Base-by-base conservation (phyloP, 2,113 vertebrate species). In the Chascanopsetta lugubris region DNA sequence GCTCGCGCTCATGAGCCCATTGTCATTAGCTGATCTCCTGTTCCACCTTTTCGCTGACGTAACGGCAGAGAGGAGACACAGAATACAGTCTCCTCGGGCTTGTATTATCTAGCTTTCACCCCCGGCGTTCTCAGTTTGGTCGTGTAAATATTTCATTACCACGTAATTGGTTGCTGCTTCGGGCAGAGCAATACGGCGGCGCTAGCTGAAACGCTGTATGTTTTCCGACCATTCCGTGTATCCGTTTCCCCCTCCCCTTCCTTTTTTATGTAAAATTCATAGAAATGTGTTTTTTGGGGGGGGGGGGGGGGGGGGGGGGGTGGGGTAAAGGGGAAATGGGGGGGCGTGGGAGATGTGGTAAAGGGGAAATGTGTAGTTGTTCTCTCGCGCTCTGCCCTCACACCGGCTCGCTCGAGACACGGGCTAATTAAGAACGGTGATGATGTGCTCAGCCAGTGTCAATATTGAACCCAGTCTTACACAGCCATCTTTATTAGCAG, bases 81-180 rank as follows among this genome's bases (percentile, higher is more conserved):
- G 63, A 85, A 86, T 78, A 82, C 64, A 77, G 60, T 58, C 69
- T 88, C 79, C 80, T 87, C 82, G n/a, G 82, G 84, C 81, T 79
- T 80, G 84, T 85, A 89, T 90, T 87, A 90, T 92, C 81, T 82
- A 34, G 79, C 86, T 84, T 85, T 90, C 88, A 91, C 89, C 90
- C 80, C 89, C 77, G 85, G 89, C 81, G 51, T 87, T 90, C 89
- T 91, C 87, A 72, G 83, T 91, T 91, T 90, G 80, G 84, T 79
- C 80, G 83, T 85, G 82, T 93, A 92, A 93, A 93, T 94, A 93
- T 93, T 93, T 93, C 78, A 93, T 92, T 87, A 91, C 77, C 84
- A 89, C 86, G 89, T 93, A 92, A 93, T 93, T 90, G 90, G 86
- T 91, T 89, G 85, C 85, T 85, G 89, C 90, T 93, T 79, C 86